These are phyloP conservation scores for Ectobius pallidus DNA, from an alignment of 2,888 invertebrate genomes.

Conservation along the genomic window DNA sequence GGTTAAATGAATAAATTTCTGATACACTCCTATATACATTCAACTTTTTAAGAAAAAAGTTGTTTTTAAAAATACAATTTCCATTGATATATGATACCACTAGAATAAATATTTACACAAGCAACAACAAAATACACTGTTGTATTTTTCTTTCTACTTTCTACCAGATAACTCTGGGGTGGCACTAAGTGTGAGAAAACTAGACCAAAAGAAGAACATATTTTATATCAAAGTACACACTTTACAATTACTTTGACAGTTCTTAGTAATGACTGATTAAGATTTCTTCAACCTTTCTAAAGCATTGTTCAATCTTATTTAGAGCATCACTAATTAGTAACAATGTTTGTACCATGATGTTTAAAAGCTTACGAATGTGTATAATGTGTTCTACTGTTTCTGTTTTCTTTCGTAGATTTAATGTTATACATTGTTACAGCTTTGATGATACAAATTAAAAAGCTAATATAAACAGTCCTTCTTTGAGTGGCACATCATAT, in stretches of 20 bases:
- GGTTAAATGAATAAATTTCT: no score
- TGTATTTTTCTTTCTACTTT: not conserved
- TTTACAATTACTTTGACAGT: not conserved
- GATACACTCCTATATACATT: not conserved
- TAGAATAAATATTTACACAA: not conserved
- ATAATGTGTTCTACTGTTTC: not conserved
- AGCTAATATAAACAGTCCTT: not conserved
- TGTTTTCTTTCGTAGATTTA: not conserved
- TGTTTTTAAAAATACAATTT: not conserved
- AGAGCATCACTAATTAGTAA: not conserved
- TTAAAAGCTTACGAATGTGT: not conserved
- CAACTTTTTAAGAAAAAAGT: not conserved
- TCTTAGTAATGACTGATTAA: not conserved
- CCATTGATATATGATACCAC: not conserved
- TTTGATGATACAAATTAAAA: not conserved
- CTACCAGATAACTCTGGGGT: not conserved
- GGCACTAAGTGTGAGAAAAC: not conserved
- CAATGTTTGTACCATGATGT: not conserved
- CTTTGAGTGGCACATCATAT: conserved; percentile 7
- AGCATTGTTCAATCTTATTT: not conserved
- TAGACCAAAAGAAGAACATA: not conserved
- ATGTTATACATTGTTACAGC: not conserved
- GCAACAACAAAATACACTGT: not conserved
- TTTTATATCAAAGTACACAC: not conserved
- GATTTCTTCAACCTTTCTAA: not conserved